Evolutionary conservation across 2,888 invertebrate genomes (phyloP).

Genomic region (Neoaliturus tenellus): DNA sequence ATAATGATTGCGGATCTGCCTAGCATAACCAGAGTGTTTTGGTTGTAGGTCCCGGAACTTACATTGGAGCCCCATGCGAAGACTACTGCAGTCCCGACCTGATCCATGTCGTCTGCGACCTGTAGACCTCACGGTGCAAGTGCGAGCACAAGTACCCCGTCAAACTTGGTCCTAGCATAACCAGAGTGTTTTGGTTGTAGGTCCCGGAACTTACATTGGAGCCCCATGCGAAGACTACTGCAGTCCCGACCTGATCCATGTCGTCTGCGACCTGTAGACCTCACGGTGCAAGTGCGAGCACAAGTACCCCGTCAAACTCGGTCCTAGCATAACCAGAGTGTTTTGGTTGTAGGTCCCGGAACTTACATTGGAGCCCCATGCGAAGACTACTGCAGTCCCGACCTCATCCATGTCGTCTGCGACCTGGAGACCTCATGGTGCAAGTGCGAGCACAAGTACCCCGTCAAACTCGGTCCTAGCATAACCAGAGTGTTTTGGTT

Average conservation of each 20-base stretch:
- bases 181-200: too few relatives aligned
- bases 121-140: constrained; percentile 81
- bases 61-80: constrained; percentile 88
- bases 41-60: constrained; percentile 83
- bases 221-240: constrained; percentile 87
- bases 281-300: constrained; percentile 87
- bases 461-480: constrained; percentile 88
- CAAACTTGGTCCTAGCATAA: constrained; percentile 83
- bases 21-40: too few relatives aligned
- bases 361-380: constrained; percentile 88
- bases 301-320: constrained; percentile 88
- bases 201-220: constrained; percentile 87
- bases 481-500: too few relatives aligned
- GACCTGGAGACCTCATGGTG: constrained; percentile 82
- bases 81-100: constrained; percentile 83
- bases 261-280: constrained; percentile 80
- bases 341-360: constrained; percentile 83
- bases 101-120: constrained; percentile 84
- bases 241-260: constrained; percentile 84
- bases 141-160: constrained; percentile 91
- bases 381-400: constrained; percentile 83
- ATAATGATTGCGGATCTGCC: too few relatives aligned
- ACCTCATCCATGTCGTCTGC: constrained; percentile 83
- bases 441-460: constrained; percentile 88
- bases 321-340: too few relatives aligned